These are phyloP conservation scores for Pogonomyrmex barbatus DNA, from an alignment of 1,140 invertebrate species.

Conservation along the genomic window DNA sequence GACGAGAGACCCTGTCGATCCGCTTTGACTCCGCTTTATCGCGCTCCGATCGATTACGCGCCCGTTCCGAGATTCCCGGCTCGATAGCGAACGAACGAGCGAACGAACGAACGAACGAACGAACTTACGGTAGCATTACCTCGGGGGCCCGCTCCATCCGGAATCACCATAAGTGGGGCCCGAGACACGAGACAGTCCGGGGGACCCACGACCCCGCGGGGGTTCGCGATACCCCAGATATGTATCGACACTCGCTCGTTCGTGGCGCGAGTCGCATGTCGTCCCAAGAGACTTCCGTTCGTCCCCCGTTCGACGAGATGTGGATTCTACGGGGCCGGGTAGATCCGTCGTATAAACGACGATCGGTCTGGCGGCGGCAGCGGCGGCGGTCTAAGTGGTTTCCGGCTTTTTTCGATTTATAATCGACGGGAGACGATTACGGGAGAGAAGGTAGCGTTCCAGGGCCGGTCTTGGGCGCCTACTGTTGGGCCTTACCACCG, in stretches of 20 bases:
- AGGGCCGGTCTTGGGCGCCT: slow-evolving; percentile 73
- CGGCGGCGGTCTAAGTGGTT: slow-evolving; percentile 69
- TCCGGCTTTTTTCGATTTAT: slow-evolving; percentile 77
- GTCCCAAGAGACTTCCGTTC: slow-evolving; percentile 37
- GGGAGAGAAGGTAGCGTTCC: slow-evolving; percentile 71
- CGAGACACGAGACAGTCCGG: slow-evolving; percentile 66
- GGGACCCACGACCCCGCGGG: slow-evolving; percentile 67
- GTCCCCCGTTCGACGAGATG: slow-evolving; percentile 70
- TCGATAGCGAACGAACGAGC: slow-evolving; percentile 67
- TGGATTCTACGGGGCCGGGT: slow-evolving; percentile 45
- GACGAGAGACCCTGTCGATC: slow-evolving; percentile 30
- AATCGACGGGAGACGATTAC: slow-evolving; percentile 72
- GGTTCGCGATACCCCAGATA: slow-evolving; percentile 74
- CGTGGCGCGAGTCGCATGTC: slow-evolving; percentile 68
- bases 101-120: slow-evolving; percentile 61
- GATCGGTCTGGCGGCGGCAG: slow-evolving; percentile 34
- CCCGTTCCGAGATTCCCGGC: slow-evolving; percentile 58
- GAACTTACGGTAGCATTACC: slow-evolving; percentile 72
- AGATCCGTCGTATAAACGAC: slow-evolving; percentile 41
- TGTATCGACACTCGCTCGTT: slow-evolving; percentile 75
- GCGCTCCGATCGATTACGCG: slow-evolving; percentile 67
- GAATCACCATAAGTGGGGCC: slow-evolving; percentile 74
- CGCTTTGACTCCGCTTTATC: slow-evolving; percentile 27
- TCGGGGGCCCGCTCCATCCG: slow-evolving; percentile 39
- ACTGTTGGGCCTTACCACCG: slow-evolving; percentile 71